Conservation (phyloP, 2,888 invertebrate genomes). For the Hylaea fasciaria region DNA sequence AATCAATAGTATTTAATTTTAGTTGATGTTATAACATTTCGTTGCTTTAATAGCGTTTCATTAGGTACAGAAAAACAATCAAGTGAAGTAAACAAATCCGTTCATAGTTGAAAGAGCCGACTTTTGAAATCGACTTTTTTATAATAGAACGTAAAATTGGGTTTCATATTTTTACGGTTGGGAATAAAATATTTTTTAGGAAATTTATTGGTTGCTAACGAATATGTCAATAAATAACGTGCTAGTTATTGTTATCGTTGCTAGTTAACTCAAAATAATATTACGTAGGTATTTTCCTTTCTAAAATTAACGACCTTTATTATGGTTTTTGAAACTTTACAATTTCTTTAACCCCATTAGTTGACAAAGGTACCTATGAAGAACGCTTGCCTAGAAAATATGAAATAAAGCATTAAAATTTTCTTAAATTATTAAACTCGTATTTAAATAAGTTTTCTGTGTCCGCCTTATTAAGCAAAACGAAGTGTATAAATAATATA, state of each 20-base stretch:
- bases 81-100: conserved; percentile 17
- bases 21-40: not conserved
- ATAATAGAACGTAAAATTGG: conserved; percentile 11
- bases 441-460: no score
- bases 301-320: no score
- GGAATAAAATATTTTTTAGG: conserved; percentile 48
- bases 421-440: no score
- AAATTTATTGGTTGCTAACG: conserved; percentile 70
- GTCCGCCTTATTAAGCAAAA: no score
- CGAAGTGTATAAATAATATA: no score
- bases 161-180: conserved; percentile 46
- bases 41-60: conserved; percentile 1
- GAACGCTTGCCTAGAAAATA: no score
- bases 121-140: conserved; percentile 37
- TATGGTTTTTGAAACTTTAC: no score
- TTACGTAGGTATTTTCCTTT: no score
- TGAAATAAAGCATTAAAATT: no score
- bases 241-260: conserved; percentile 8
- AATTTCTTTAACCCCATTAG: no score
- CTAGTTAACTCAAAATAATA: conserved; percentile 5
- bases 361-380: no score
- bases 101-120: conserved; percentile 18
- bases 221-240: conserved; percentile 68
- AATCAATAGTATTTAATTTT: not conserved
- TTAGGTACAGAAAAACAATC: conserved; percentile 20